Conservation (phyloP, 2,888 invertebrate genomes). For the Drymonia ruficornis region DNA sequence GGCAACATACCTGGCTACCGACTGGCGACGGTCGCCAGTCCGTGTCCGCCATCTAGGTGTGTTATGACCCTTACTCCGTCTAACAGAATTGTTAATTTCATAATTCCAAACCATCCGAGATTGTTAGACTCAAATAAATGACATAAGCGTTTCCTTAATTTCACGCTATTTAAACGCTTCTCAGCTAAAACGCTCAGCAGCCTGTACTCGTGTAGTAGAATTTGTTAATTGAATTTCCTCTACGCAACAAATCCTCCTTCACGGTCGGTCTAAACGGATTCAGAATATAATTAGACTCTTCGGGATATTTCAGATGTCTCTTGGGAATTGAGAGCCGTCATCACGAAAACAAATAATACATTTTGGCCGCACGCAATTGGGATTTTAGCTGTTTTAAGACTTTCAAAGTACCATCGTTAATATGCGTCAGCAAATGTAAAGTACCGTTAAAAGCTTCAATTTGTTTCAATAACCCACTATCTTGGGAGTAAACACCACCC, state of each 20-base stretch:
- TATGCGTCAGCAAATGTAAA: not conserved
- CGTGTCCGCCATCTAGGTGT: no score
- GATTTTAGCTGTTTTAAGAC: not conserved
- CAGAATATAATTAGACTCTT: constrained; percentile 40
- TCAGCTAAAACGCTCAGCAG: constrained; percentile 25
- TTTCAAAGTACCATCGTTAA: not conserved
- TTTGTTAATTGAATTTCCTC: constrained; percentile 52
- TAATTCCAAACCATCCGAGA: not conserved
- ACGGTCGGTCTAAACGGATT: constrained; percentile 33
- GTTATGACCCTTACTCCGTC: not conserved
- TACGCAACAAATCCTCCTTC: constrained; percentile 44
- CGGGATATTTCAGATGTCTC: constrained; percentile 19
- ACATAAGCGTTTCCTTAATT: constrained; percentile 22
- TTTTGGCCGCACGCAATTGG: constrained; percentile 17
- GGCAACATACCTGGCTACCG: no score
- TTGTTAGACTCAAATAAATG: constrained; percentile 10
- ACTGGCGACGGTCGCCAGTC: no score
- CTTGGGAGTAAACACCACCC: constrained; percentile 30
- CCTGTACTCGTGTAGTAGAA: constrained; percentile 30
- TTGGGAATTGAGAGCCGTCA: constrained; percentile 21
- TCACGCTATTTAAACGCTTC: constrained; percentile 32
- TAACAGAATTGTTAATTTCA: not conserved
- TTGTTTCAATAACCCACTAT: constrained; percentile 46
- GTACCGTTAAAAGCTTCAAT: constrained; percentile 37
- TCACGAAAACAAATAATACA: constrained; percentile 33